Evolutionary conservation across 1,140 invertebrate species (phyloP).

Genomic region (Holcopasites calliopsidis): DNA sequence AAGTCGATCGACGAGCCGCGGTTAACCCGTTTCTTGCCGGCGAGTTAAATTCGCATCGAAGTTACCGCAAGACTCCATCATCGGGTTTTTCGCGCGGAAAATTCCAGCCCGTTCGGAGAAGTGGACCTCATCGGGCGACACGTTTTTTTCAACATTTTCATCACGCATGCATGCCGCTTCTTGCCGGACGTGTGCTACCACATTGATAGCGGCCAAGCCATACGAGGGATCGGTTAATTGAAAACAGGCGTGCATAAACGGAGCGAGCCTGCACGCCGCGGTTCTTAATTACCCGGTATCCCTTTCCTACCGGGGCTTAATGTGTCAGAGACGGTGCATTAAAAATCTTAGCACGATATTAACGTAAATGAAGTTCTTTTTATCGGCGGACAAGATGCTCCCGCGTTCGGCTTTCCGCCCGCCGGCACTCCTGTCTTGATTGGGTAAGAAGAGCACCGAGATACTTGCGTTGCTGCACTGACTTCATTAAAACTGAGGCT

Average conservation of each 20-base stretch:
- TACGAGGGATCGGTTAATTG: conserved; percentile 12
- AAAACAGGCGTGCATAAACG: conserved; percentile 14
- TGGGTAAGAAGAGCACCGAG: not conserved
- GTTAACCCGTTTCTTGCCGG: not conserved
- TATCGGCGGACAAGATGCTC: not conserved
- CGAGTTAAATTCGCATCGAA: conserved; percentile 12
- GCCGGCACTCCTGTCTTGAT: not conserved
- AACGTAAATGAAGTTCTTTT: not conserved
- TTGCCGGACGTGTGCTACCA: not conserved
- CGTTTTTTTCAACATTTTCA: conserved; percentile 12
- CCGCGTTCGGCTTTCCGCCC: not conserved
- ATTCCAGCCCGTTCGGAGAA: no score
- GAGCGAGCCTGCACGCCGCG: no score
- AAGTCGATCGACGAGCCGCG: not conserved
- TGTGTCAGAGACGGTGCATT: not conserved
- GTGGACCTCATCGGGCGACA: not conserved
- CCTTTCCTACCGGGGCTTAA: not conserved
- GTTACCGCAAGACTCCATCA: not conserved
- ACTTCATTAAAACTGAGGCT: not conserved
- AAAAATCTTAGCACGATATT: not conserved
- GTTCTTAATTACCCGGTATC: not conserved
- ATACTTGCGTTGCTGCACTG: not conserved
- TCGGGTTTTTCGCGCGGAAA: no score
- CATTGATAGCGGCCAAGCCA: not conserved
- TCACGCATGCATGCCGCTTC: not conserved